Evolutionary conservation across 2,113 vertebrate genomes (phyloP), one percentile per base, ranked within the genome.

Genomic region (Mustela lutreola): DNA sequence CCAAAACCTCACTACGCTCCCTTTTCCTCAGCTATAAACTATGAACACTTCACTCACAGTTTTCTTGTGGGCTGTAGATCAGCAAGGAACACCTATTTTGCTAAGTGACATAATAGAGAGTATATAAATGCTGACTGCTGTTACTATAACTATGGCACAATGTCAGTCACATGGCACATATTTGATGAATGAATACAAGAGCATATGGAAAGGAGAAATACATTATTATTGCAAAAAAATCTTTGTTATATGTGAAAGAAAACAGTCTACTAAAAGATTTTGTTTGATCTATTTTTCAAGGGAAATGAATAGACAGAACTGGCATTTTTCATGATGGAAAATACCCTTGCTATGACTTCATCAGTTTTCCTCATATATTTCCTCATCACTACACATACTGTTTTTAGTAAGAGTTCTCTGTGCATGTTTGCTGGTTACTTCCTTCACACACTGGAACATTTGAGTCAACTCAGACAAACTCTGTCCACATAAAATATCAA

Each of bases 381-480:
- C 53, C 53, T 56, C 53, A 36, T 90, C 65, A 53, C 89, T 94
- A 93, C 19, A 33, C 73, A 88, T 76, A 79, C 58, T 91, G 97
- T 33, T 89, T 91, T 78, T 91, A 96, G 63, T 75, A 31, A 97
- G n/a, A 97, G 90, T 24, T 93, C 31, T 60, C 79, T 97, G 26
- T 62, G 95, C 79, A 9, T 96, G 87, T 89, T 89, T 85, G 11
- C 73, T 94, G 45, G 82, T 97, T 97, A 63, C 85, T 98, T 98
- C 97, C 92, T 95, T 93, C 85, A 95, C 92, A 97, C 82, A 93
- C 2, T 93, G 60, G 36, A 95, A 84, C 92, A 97, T 79, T 95
- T 98, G 98, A 97, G 31, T 86, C 94, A 97, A 94, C 58, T 19
- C 93, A 93, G 97, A 97, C 50, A 92, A 97, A 97, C 33, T 88